Evolutionary conservation across 2,888 invertebrate species (phyloP).

Genomic region (Phaedon cochleariae): DNA sequence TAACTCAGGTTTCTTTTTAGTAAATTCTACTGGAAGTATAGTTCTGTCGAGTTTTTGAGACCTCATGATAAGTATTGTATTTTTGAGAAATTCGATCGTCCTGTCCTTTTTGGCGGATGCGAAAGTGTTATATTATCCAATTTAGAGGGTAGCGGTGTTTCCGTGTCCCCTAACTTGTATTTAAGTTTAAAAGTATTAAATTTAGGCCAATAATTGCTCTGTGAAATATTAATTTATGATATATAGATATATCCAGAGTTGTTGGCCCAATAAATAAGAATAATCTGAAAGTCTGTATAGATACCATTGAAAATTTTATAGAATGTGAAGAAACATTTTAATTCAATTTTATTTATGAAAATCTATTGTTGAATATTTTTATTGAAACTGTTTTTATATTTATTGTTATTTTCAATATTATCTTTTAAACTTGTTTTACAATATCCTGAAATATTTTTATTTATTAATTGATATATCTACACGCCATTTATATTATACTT

Average conservation of each 20-base stretch:
- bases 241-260: slow-evolving; percentile 18
- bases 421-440: slow-evolving; percentile 3
- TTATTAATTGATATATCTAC: neutral
- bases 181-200: neutral
- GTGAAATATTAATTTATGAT: slow-evolving; percentile 8
- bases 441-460: neutral
- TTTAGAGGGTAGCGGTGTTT: neutral
- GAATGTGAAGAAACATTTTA: slow-evolving; percentile 17
- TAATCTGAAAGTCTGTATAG: slow-evolving; percentile 30
- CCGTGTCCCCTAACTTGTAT: neutral
- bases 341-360: slow-evolving; percentile 21
- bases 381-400: slow-evolving; percentile 24
- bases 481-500: neutral
- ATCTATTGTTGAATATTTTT: slow-evolving; percentile 24
- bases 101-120: no score
- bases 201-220: slow-evolving; percentile 2
- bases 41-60: no score
- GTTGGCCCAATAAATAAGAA: neutral
- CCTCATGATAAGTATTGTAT: no score
- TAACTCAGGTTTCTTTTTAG: no score
- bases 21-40: no score
- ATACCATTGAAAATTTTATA: slow-evolving; percentile 32
- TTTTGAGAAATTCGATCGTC: no score
- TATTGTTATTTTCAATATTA: slow-evolving; percentile 44
- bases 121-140: neutral